Base-by-base conservation (phyloP, 2,797 vertebrate genomes). In the Centropyge bicolor region DNA sequence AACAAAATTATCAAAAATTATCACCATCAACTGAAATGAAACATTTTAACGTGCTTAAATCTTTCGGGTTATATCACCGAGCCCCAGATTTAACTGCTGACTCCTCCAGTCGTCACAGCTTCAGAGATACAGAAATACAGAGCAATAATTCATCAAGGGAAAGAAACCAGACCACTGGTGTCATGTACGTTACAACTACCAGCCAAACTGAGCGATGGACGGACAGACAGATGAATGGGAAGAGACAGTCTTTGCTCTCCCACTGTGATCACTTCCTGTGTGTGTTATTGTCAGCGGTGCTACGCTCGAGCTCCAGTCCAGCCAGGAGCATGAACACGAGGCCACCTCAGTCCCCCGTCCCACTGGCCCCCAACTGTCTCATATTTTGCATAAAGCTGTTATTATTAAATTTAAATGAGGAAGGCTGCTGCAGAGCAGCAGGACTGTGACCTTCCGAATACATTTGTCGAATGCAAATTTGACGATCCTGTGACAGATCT, bases 381-480 rank as follows among this genome's bases (percentile, higher is more conserved):
- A 68, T 81, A 76, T 89, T 93, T 92, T 84, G 85, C 88, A 92
- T 93, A 86, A 93, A 94, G 86, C 88, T 90, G 89, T 91, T 92
- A 86, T 92, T 88, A 93, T 94, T 90, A 88, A 85, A 94, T 93
- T 94, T 92, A 93, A 93, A 95, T 92, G 93, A 86, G 82, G 73
- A 67, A 86, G 89, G 84, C 79, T 85, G 86, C 89, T 76, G 86
- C 85, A 85, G 85, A 89, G 88, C 87, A 86, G 88, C 78, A 78
- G 83, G 86, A 86, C 86, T 85, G 80, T 93, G 93, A 94, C 93
- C 93, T 95, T 93, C 88, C 91, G 87, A 93, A 92, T 91, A 88
- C 90, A 92, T 92, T 92, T 89, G 90, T 88, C 78, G 83, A 90
- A 90, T 80, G 65, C 77, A 91, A 82, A 89, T 90, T 80, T 86